Percentiles rank a stretch among this genome's conserved stretches.
Conservation (phyloP, 2,888 invertebrate species). For the Nomada goodeniana region DNA sequence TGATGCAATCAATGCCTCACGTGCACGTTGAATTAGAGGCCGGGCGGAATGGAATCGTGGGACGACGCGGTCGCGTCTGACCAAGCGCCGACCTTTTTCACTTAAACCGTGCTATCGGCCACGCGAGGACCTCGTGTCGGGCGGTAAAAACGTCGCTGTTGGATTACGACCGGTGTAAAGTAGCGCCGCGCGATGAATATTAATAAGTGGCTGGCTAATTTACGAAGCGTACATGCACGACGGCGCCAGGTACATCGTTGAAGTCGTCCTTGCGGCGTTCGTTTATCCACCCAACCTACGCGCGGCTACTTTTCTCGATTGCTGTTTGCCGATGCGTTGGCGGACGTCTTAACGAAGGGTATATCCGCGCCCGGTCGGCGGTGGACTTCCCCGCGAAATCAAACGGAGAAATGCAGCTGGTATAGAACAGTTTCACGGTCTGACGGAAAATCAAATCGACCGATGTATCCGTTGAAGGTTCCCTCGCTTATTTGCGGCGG, state of each 20-base stretch:
- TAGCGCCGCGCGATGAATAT: conserved; percentile 63
- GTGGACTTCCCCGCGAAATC: conserved; percentile 1
- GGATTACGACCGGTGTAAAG: conserved; percentile 66
- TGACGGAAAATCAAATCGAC: not conserved
- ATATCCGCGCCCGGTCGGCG: conserved; percentile 7
- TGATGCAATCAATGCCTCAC: not conserved
- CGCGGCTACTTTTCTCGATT: conserved; percentile 64
- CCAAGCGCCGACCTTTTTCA: conserved; percentile 54
- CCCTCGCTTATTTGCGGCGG: not conserved
- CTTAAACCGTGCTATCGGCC: conserved; percentile 41
- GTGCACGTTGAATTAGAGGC: no score
- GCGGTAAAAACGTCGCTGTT: conserved; percentile 48
- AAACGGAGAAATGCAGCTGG: not conserved
- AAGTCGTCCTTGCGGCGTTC: conserved; percentile 7
- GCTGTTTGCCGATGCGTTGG: conserved; percentile 63
- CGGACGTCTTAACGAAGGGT: conserved; percentile 62
- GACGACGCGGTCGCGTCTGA: conserved; percentile 27
- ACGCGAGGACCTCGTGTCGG: conserved; percentile 1
- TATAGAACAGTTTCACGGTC: not conserved
- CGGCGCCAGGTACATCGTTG: conserved; percentile 9
- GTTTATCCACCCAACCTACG: conserved; percentile 1
- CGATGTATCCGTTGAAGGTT: not conserved
- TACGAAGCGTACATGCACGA: conserved; percentile 17
- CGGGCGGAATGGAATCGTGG: conserved; percentile 25
- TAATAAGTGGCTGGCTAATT: conserved; percentile 64